Percentiles rank a stretch among this genome's conserved stretches.
Conservation (phyloP, 2,888 invertebrate species). For the Calliphora vomitoria region DNA sequence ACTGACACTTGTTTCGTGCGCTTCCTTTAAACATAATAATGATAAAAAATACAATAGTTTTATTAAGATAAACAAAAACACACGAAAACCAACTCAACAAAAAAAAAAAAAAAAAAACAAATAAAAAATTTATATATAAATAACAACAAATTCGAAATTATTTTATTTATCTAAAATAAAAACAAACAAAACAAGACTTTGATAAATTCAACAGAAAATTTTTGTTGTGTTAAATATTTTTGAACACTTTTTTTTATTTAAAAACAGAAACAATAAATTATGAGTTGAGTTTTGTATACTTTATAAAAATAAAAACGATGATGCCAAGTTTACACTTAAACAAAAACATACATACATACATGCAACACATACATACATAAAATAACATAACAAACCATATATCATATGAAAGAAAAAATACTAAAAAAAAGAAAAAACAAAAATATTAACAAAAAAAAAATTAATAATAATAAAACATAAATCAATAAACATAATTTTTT, state of each 20-base stretch:
- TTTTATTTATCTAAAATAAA: constrained; percentile 38
- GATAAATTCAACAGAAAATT: constrained; percentile 19
- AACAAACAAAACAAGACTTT: constrained; percentile 31
- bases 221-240: constrained; percentile 47
- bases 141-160: constrained; percentile 17
- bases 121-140: constrained; percentile 8
- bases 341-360: constrained; percentile 68
- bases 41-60: constrained; percentile 68
- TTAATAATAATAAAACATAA: constrained; percentile 50
- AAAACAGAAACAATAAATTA: constrained; percentile 22
- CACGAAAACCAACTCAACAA: constrained; percentile 60
- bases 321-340: constrained; percentile 74
- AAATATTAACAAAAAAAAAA: constrained; percentile 56
- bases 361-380: constrained; percentile 60
- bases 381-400: constrained; percentile 45
- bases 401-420: constrained; percentile 57
- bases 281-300: constrained; percentile 67
- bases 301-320: constrained; percentile 68
- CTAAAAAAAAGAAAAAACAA: constrained; percentile 57
- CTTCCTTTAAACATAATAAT: constrained; percentile 69
- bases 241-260: constrained; percentile 41
- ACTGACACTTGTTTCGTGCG: constrained; percentile 73
- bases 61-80: constrained; percentile 59
- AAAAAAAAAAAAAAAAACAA: constrained; percentile 45
- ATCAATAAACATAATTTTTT: constrained; percentile 68